A percentile compares a stretch with the other conserved stretches of the same genome.
Conservation (phyloP, 2,888 invertebrate genomes). For the Drosophila multiciliata region DNA sequence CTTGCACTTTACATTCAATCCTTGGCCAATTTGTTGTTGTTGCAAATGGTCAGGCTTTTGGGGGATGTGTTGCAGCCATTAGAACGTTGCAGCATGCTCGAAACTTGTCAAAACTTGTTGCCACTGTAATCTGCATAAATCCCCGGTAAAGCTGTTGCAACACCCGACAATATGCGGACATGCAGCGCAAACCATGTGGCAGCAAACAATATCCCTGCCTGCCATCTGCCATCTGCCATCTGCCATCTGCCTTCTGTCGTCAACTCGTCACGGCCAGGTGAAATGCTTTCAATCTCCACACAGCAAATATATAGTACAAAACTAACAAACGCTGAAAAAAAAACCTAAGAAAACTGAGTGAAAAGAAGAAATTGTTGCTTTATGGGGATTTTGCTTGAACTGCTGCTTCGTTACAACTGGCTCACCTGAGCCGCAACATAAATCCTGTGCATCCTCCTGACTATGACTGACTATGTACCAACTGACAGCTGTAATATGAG, state of each 20-base stretch:
- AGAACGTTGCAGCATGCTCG: conserved; percentile 15
- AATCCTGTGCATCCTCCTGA: conserved; percentile 11
- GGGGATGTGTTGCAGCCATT: conserved; percentile 7
- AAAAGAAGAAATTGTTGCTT: conserved; percentile 31
- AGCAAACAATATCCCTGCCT: conserved; percentile 21
- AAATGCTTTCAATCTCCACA: conserved; percentile 10
- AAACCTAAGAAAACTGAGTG: neutral
- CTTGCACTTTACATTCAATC: neutral
- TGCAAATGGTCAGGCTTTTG: neutral
- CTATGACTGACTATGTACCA: conserved; percentile 21
- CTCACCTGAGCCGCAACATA: conserved; percentile 2
- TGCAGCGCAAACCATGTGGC: conserved; percentile 23
- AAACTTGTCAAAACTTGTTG: conserved; percentile 51
- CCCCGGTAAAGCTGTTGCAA: conserved; percentile 54
- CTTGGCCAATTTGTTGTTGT: neutral
- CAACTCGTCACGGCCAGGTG: conserved; percentile 9
- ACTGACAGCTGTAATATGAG: conserved; percentile 33
- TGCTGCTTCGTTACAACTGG: conserved; percentile 3
- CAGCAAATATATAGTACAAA: conserved; percentile 34
- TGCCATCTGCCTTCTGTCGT: neutral
- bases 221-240: neutral
- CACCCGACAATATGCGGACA: conserved; percentile 53
- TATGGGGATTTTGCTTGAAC: neutral
- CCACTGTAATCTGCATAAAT: conserved; percentile 65
- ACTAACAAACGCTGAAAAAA: conserved; percentile 7